phyloP scores from a whole-genome alignment of 2,888 invertebrate genomes.

The Agrochola lychnidis region DNA sequence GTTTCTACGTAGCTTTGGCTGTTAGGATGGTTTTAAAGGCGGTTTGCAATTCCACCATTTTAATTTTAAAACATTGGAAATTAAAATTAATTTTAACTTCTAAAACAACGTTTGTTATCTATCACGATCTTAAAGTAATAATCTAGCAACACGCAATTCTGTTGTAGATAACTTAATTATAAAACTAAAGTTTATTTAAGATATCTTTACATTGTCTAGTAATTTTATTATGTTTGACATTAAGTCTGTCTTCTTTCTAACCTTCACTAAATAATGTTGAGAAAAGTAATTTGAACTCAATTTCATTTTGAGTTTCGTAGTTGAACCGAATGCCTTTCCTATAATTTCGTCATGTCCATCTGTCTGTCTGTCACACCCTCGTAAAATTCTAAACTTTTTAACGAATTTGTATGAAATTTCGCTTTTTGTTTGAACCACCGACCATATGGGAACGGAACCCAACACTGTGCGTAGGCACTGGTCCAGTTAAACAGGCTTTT shows the following conservation, averaged over 20 bases:
- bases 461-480: background rate
- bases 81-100: too few species aligned
- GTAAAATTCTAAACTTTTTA: constrained; percentile 6
- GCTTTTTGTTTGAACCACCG: background rate
- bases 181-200: background rate
- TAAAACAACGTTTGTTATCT: background rate
- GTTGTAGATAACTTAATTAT: background rate
- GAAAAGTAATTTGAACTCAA: background rate
- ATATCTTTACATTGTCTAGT: background rate
- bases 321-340: background rate
- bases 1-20: too few species aligned
- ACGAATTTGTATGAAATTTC: background rate
- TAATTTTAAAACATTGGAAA: background rate
- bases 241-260: background rate
- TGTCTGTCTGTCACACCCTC: constrained; percentile 10
- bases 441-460: background rate
- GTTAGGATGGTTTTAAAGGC: background rate
- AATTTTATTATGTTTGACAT: background rate
- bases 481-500: background rate
- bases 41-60: background rate
- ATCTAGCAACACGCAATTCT: background rate
- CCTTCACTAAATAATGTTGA: background rate
- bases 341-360: background rate
- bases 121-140: background rate
- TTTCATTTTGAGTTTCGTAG: background rate